Conservation (phyloP, 1,140 invertebrate species). For the Globodera ellingtonae region DNA sequence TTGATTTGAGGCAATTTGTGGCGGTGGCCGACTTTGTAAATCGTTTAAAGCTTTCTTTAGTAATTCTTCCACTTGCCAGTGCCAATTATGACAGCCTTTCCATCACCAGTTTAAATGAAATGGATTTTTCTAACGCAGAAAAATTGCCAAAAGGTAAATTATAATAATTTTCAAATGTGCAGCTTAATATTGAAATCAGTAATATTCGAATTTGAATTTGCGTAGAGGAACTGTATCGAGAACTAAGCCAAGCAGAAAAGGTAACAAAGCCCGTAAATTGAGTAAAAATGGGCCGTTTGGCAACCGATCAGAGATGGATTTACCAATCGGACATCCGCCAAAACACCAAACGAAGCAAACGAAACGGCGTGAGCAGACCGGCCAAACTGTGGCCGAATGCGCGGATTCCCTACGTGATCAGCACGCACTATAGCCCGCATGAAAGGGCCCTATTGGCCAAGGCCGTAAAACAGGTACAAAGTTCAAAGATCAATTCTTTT, state of each 20-base stretch:
- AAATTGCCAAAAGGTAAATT: constrained; percentile 46
- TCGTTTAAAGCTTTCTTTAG: neutral
- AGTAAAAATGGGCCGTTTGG: neutral
- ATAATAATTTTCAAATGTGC: constrained; percentile 17
- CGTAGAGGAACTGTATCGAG: constrained; percentile 40
- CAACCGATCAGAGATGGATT: constrained; percentile 8
- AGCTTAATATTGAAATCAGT: neutral
- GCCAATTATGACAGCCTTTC: constrained; percentile 3
- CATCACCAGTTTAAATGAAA: constrained; percentile 39
- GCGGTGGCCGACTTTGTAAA: no score
- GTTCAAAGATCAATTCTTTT: no score
- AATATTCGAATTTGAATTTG: neutral
- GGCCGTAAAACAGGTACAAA: constrained; percentile 61
- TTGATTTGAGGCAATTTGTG: no score
- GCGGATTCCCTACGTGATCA: constrained; percentile 62
- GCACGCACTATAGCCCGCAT: constrained; percentile 60
- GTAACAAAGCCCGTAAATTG: neutral
- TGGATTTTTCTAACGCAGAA: constrained; percentile 57
- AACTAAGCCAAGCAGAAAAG: constrained; percentile 29
- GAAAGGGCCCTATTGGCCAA: constrained; percentile 60
- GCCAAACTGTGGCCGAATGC: constrained; percentile 62
- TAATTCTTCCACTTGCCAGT: neutral
- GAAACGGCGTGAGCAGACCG: constrained; percentile 60
- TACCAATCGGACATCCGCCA: constrained; percentile 58
- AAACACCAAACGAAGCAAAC: constrained; percentile 34